Base-by-base conservation (phyloP, 2,888 invertebrate species). In the Nemotelus nigrinus region DNA sequence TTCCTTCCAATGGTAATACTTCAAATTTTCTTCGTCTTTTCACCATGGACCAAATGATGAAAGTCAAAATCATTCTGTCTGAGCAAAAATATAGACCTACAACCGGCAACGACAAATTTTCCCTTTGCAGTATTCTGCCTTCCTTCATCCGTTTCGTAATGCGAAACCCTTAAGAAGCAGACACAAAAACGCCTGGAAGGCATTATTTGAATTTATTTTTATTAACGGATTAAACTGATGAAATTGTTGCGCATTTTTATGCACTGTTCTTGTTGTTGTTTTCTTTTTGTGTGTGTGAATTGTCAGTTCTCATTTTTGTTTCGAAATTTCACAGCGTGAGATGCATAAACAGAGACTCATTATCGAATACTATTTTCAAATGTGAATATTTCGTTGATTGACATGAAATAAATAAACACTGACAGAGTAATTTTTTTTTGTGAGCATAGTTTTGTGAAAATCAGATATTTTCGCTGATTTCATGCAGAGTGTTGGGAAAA, bases 221-320 rank as follows among this genome's bases (percentile, higher is more conserved):
- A 79, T 79, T 78, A 79, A 79, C 77, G 77, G 79, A 79, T 78
- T 79, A 79, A 79, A 78, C 63, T 79, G 79, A 78, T 79, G 77
- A 79, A 79, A 78, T 79, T 79, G 78, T 79, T 78, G 77, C 77
- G 77, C 78, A 71, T 65, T 71, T 68, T 60, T 77, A 68, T 57
- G 60, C 55, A 6, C 74, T 43, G 48, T 3, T 60, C n/a, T 74
- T 68, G 25, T 68, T 48, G 25, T n/a, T 4, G 67, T 50, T 44
- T 48, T 41, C 41, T 60, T 43, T 60, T 39, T 25, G 58, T 25
- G 58, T 25, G 58, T 25, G 25, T 25, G 25, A 25, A 25, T 25
- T 25, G 25, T 25, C 1, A 25, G 0, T 25, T 25, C 25, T 25
- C 25, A 25, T 25, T 25, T 25, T 25, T 25, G 1, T 25, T 25